These are phyloP conservation scores for Bedellia somnulentella DNA, from an alignment of 2,888 invertebrate species.

Conservation along the genomic window DNA sequence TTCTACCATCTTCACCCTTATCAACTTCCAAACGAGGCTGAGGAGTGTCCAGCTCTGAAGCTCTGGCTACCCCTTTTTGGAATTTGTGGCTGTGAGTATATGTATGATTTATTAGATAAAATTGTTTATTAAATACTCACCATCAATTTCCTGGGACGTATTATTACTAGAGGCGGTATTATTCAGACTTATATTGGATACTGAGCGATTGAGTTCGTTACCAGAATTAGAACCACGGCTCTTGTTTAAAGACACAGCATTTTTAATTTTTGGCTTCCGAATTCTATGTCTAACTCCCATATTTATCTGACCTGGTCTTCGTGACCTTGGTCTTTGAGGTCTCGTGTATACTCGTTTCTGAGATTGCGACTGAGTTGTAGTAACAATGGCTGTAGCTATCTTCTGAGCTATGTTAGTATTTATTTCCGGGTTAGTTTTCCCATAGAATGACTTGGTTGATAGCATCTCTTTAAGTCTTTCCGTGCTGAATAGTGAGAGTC, in stretches of 20 bases:
- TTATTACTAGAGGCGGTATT: conserved; percentile 27
- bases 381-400: conserved; percentile 33
- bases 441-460: conserved; percentile 59
- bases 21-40: too few species aligned
- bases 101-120: background rate
- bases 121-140: conserved; percentile 27
- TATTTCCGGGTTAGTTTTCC: conserved; percentile 43
- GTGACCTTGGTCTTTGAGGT: conserved; percentile 23
- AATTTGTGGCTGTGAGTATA: background rate
- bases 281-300: conserved; percentile 67
- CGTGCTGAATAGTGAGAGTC: conserved; percentile 42
- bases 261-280: conserved; percentile 61
- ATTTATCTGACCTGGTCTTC: conserved; percentile 64
- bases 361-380: conserved; percentile 20
- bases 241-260: conserved; percentile 12
- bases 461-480: conserved; percentile 48
- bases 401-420: conserved; percentile 27
- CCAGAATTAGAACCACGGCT: conserved; percentile 13
- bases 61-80: too few species aligned
- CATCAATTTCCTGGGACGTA: conserved; percentile 32
- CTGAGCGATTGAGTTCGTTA: too few species aligned
- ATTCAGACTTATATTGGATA: conserved; percentile 16
- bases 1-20: too few species aligned
- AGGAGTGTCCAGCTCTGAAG: too few species aligned
- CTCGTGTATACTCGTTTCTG: conserved; percentile 23